Conservation (phyloP, 2,113 vertebrate genomes). For the Tonatia bakeri region DNA sequence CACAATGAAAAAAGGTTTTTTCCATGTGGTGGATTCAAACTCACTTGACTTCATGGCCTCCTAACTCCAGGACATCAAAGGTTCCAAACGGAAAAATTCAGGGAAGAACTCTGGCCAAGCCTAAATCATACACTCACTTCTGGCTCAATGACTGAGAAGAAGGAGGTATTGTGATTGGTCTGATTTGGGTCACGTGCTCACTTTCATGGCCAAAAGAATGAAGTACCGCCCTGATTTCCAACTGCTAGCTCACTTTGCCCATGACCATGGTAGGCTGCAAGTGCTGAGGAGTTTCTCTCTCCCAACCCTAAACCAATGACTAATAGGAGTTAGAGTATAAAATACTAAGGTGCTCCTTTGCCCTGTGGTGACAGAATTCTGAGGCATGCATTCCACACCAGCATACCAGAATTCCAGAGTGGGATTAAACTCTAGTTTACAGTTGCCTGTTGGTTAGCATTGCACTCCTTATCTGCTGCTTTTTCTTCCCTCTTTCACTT, state of each 20-base stretch:
- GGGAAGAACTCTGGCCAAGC: background rate
- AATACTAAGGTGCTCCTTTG: background rate
- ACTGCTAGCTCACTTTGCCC: background rate
- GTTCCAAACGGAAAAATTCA: background rate
- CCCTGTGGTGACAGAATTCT: background rate
- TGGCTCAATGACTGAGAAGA: background rate
- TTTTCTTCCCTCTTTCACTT: background rate
- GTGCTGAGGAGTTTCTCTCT: background rate
- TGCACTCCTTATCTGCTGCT: background rate
- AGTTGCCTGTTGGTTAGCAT: background rate
- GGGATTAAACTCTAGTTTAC: background rate
- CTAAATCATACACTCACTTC: background rate
- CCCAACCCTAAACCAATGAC: background rate
- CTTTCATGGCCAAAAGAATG: background rate
- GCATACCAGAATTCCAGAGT: background rate
- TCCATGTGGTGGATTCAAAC: background rate
- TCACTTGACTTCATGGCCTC: background rate
- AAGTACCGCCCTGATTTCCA: background rate
- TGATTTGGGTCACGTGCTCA: background rate
- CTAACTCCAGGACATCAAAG: background rate
- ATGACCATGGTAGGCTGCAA: background rate
- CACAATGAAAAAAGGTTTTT: background rate
- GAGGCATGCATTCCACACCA: background rate
- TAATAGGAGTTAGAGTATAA: background rate
- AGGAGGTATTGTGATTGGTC: background rate